Evolutionary conservation across 2,888 invertebrate genomes (phyloP), one percentile per base, ranked within the genome.

Genomic region (Rutpela maculata): DNA sequence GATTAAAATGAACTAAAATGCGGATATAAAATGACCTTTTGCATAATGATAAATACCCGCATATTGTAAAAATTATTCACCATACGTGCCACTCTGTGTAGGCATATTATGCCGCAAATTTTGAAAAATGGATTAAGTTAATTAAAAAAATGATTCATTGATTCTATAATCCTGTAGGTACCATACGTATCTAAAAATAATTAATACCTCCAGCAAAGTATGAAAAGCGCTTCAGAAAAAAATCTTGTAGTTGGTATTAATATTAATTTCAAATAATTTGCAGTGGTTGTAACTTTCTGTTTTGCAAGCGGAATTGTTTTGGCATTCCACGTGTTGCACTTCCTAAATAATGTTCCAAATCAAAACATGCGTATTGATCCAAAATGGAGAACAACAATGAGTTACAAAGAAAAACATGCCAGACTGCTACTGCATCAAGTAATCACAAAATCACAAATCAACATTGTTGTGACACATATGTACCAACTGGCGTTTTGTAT

Each of bases 281-380:
- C 15, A 50, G n/a, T 50, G n/a, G n/a, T 50, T 43, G 2, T 0
- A 43, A 50, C 15, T n/a, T 50, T 15, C 50, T 50, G 50, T 50
- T 50, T 50, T 6, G 50, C 7, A 50, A 50, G n/a, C 50, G 70
- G n/a, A 56, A 63, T 70, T 72, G 55, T 62, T 63, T 63, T 18
- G 55, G 59, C 6, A 63, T 55, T 72, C 86, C 87, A 87, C 87
- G 86, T 87, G 87, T 86, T 85, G 78, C 75, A 76, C 68, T 62
- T 74, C 55, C 50, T 18, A 59, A 78, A 67, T 50, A 63, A 57
- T 74, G 73, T 68, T 76, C 69, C 67, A 74, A 78, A 76, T 62
- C 74, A 77, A 78, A 76, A 78, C 74, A 78, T 73, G 84, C 85
- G 84, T 86, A 86, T 86, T 85, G 86, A 87, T 87, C 86, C 72